A percentile compares a stretch with the other conserved stretches of the same genome.
Conservation (phyloP, 2,888 invertebrate genomes). For the Diarsia rubi region DNA sequence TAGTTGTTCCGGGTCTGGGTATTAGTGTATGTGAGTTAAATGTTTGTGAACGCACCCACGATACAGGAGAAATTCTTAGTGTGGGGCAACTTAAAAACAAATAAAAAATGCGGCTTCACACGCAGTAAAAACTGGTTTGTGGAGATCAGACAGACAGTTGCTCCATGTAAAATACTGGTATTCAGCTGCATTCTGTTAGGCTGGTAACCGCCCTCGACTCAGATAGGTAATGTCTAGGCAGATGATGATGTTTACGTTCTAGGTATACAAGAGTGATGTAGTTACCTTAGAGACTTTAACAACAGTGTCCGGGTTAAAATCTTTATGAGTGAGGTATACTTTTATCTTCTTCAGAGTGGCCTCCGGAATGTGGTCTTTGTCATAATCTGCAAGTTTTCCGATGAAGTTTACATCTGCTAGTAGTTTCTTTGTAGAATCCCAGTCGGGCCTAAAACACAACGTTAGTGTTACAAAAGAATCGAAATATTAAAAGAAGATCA, state of each 20-base stretch:
- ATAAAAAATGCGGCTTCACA: no score
- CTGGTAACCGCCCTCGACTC: no score
- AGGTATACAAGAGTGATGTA: background rate
- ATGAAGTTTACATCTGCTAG: conserved; percentile 96
- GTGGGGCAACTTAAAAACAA: no score
- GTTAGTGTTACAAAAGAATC: background rate
- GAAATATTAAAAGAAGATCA: background rate
- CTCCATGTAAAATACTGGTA: no score
- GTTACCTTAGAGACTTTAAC: conserved; percentile 92
- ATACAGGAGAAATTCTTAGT: no score
- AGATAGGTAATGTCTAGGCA: no score
- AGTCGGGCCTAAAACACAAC: conserved; percentile 93
- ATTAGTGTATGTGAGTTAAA: no score
- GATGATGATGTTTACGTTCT: background rate
- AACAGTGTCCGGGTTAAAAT: conserved; percentile 96
- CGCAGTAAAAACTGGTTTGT: no score
- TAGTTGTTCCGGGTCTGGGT: no score
- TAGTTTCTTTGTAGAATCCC: conserved; percentile 95
- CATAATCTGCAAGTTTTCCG: conserved; percentile 95
- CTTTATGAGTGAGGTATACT: conserved; percentile 95
- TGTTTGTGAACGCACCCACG: no score
- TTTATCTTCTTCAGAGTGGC: conserved; percentile 94
- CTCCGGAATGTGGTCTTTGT: conserved; percentile 96
- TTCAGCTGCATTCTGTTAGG: no score
- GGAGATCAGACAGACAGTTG: no score